Percentiles rank a stretch among this genome's conserved stretches.
These are phyloP conservation scores for Campylomormyrus numenius DNA, from an alignment of 2,113 vertebrate genomes.

Conservation along the genomic window DNA sequence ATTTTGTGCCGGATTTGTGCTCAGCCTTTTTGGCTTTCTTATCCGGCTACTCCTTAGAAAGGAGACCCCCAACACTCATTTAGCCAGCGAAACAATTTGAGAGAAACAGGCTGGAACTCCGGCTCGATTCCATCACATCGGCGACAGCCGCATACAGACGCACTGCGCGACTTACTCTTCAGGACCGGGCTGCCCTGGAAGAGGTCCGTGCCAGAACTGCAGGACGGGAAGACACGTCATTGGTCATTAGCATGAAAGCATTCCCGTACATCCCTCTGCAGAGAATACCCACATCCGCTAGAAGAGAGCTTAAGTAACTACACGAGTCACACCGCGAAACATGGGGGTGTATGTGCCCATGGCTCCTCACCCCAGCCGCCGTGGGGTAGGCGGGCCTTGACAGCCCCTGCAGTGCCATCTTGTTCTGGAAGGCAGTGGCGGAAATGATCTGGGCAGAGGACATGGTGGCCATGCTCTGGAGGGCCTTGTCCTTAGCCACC, in stretches of 20 bases:
- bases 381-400: conserved; percentile 74
- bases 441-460: conserved; percentile 95
- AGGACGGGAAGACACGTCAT: conserved; percentile 16
- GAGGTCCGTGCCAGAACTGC: conserved; percentile 86
- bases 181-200: conserved; percentile 77
- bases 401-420: conserved; percentile 79
- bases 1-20: background rate
- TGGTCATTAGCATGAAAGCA: background rate
- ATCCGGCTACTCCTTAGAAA: background rate
- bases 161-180: conserved; percentile 74
- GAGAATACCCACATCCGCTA: background rate
- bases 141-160: background rate
- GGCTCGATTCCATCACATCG: background rate
- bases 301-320: background rate
- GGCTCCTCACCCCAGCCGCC: conserved; percentile 77
- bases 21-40: background rate
- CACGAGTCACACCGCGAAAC: background rate
- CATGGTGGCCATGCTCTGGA: conserved; percentile 93
- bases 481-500: conserved; percentile 93
- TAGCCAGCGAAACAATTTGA: background rate
- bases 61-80: background rate
- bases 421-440: conserved; percentile 83
- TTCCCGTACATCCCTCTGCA: background rate
- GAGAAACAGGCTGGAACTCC: background rate
- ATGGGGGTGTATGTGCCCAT: background rate